Evolutionary conservation across 2,113 vertebrate species (phyloP).

Genomic region (Seriola rivoliana): DNA sequence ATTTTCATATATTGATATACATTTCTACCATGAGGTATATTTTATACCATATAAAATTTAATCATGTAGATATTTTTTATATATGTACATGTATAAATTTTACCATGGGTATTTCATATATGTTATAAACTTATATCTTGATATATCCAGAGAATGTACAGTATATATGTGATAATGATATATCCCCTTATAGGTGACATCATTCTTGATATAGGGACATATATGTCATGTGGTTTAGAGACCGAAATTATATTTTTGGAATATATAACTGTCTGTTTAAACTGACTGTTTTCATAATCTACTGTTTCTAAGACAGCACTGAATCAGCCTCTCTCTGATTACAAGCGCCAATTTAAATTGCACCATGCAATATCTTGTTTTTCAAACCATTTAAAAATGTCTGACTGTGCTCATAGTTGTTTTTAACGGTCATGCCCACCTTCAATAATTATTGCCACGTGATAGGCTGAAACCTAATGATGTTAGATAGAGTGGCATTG

Average conservation of each 20-base stretch:
- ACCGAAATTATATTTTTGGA: not conserved
- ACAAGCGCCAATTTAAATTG: conserved; percentile 28
- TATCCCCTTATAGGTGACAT: too few species aligned
- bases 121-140: too few species aligned
- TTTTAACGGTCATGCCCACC: conserved; percentile 36
- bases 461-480: conserved; percentile 54
- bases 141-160: too few species aligned
- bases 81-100: too few species aligned
- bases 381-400: conserved; percentile 53
- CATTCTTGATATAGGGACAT: too few species aligned
- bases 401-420: conserved; percentile 35
- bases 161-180: too few species aligned
- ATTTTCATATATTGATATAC: too few species aligned
- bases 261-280: not conserved
- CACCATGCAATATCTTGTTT: conserved; percentile 47
- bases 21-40: too few species aligned
- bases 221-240: not conserved
- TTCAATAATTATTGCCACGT: conserved; percentile 48
- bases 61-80: too few species aligned
- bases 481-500: conserved; percentile 35
- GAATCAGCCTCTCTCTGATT: conserved; percentile 12
- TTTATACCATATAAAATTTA: too few species aligned
- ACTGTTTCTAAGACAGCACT: conserved; percentile 29
- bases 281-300: not conserved
- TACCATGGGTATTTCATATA: too few species aligned